Percentiles rank a stretch among this genome's conserved stretches.
These are phyloP conservation scores for Tretioscincus oriximinensis DNA, from an alignment of 2,113 vertebrate genomes.

Conservation along the genomic window DNA sequence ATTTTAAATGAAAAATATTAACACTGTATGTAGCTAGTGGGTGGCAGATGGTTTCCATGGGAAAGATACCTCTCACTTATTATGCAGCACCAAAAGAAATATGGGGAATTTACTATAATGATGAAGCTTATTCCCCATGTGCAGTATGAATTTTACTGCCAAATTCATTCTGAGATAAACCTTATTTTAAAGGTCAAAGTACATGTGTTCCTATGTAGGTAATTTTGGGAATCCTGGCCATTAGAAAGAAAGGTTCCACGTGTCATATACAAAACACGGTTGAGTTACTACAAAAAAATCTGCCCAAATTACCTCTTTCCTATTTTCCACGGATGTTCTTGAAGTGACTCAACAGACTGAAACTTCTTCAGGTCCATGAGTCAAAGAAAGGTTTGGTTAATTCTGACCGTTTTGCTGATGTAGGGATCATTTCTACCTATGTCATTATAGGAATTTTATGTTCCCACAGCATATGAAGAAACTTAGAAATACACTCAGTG, in stretches of 20 bases:
- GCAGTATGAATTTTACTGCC: neutral
- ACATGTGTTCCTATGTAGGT: neutral
- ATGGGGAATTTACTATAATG: neutral
- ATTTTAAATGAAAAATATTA: constrained; percentile 30
- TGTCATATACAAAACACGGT: no score
- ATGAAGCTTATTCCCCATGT: constrained; percentile 6
- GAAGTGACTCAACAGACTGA: no score
- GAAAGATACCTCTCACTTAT: constrained; percentile 1
- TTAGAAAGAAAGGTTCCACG: neutral
- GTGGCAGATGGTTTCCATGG: neutral
- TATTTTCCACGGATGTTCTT: no score
- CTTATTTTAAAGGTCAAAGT: neutral
- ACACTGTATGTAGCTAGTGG: neutral
- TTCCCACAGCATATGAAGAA: no score
- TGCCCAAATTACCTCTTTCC: no score
- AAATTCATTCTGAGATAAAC: neutral
- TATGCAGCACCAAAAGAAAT: constrained; percentile 9
- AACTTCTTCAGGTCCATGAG: no score
- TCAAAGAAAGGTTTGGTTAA: no score
- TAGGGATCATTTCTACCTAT: no score
- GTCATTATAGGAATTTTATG: no score
- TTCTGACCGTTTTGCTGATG: no score
- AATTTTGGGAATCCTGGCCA: neutral
- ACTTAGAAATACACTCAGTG: no score
- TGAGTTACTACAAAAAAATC: no score